Base-by-base conservation (phyloP, 2,888 invertebrate species). In the Tachina lurida region DNA sequence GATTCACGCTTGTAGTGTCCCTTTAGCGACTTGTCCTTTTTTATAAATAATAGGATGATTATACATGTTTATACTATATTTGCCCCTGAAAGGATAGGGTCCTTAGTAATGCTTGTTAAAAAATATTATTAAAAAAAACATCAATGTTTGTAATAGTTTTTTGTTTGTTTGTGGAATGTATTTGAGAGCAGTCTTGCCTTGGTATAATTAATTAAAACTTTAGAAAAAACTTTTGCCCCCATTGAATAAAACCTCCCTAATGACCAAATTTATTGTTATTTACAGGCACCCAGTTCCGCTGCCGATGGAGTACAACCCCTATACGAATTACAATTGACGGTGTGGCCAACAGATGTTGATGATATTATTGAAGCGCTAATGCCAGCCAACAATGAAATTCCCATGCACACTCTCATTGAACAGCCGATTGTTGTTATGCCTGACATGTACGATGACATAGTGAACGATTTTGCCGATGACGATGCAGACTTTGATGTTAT, bases 271-370 rank as follows among this genome's bases (percentile, higher is more conserved):
- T 41, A 4, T 54, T 22, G 3, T 52, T 31, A 31, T 56, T 62
- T 74, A 9, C 49, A 81, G 81, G 17, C 68, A 67, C 62, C 65
- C 52, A n/a, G 7, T 31, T 5, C 3, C 15, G 31, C 7, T 31
- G 12, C 68, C 62, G 79, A 75, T 19, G 62, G 43, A 54, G 88
- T 87, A 65, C 88, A 89, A 87, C 91, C 91, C 60, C 63, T 90
- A 84, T 91, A 91, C 88, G 91, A 91, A 88, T 88, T 88, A 82
- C 91, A 91, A 89, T 86, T 91, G 89, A 88, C 89, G 78, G 91
- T 90, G 87, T 91, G 91, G 91, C 91, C 91, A 77, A 83, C 87
- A 73, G 89, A 89, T 87, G 84, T 88, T 60, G 90, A 89, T 82
- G 89, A 89, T 77, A 87, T 87, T n/a, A 77, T 80, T 71, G 87